Evolutionary conservation across 2,113 vertebrate genomes (phyloP).

Genomic region (Ondatra zibethicus): DNA sequence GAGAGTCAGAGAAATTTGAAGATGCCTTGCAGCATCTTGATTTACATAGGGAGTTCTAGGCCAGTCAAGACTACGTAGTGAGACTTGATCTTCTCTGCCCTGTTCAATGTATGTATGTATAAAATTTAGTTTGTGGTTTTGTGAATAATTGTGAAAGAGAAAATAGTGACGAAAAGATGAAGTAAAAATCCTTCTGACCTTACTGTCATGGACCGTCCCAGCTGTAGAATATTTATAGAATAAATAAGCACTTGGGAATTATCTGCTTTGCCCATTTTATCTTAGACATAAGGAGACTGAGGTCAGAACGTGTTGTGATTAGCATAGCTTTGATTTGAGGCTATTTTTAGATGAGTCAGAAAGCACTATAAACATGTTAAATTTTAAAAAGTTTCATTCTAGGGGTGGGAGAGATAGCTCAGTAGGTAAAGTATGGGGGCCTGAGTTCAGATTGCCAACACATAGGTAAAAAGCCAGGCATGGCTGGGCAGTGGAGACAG

Average conservation of each 20-base stretch:
- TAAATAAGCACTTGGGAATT: background rate
- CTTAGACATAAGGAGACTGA: conserved; percentile 16
- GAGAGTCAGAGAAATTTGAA: background rate
- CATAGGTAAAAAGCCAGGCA: background rate
- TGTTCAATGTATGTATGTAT: background rate
- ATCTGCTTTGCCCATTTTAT: background rate
- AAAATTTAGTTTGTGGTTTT: background rate
- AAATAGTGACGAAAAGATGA: background rate
- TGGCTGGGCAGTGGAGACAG: background rate
- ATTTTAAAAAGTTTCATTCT: background rate
- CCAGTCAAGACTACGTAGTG: background rate
- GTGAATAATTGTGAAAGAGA: background rate
- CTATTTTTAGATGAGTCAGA: conserved; percentile 14
- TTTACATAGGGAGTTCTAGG: background rate
- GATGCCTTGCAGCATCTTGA: background rate
- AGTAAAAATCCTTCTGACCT: background rate
- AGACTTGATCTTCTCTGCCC: background rate
- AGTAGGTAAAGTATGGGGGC: background rate
- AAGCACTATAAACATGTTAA: background rate
- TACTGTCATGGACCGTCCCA: background rate
- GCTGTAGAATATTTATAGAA: background rate
- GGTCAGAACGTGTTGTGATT: background rate
- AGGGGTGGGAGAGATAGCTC: background rate
- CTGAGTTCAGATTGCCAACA: background rate
- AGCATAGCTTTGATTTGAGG: background rate